Evolutionary conservation across 2,797 vertebrate genomes (phyloP).

Genomic region (Neostethus bicornis): DNA sequence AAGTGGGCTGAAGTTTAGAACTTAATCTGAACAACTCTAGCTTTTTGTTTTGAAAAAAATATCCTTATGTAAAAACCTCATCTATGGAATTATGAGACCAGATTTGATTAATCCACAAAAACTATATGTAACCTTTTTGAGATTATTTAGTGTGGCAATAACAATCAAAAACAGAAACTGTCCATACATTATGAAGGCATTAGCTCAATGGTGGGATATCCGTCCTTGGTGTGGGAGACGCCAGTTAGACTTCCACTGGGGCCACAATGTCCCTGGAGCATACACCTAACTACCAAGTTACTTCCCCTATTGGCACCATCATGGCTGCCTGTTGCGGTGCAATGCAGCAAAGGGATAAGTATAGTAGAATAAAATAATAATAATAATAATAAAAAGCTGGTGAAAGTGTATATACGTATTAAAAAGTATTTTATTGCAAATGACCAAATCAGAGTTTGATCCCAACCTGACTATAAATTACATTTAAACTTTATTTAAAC

Average conservation of each 20-base stretch:
- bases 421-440: no score
- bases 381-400: not conserved
- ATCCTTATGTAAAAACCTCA: not conserved
- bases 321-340: no score
- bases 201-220: no score
- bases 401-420: not conserved
- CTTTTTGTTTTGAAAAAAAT: not conserved
- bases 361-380: no score
- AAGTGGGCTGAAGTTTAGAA: conserved; percentile 6
- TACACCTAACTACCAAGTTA: no score
- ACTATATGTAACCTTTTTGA: not conserved
- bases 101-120: not conserved
- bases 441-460: not conserved
- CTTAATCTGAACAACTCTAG: not conserved
- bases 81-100: not conserved
- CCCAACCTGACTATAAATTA: not conserved
- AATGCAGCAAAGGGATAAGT: no score
- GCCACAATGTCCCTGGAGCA: no score
- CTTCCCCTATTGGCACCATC: no score
- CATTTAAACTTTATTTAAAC: not conserved
- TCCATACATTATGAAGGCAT: no score
- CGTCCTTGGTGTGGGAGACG: no score
- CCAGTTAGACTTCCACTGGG: no score
- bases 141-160: not conserved
- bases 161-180: no score